Percentiles rank a stretch among this genome's conserved stretches.
Conservation (phyloP, 2,888 invertebrate genomes). For the Nemotelus nigrinus region DNA sequence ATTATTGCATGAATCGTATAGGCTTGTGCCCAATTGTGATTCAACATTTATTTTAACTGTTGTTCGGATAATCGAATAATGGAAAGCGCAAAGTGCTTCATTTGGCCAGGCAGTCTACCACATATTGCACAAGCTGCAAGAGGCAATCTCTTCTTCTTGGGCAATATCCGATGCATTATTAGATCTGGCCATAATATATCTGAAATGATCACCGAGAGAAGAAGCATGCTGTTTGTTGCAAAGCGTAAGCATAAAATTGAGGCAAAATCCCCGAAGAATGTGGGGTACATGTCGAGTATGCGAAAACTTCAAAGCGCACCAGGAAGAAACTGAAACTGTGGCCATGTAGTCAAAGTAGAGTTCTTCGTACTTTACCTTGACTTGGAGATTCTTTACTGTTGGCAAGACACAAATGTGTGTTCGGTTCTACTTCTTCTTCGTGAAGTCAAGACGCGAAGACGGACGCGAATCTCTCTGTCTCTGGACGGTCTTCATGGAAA, state of each 20-base stretch:
- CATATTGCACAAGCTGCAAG: constrained; percentile 11
- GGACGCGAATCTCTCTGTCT: constrained; percentile 4
- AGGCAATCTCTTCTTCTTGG: neutral
- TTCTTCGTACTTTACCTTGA: neutral
- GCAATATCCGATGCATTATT: constrained; percentile 22
- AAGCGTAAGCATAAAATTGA: constrained; percentile 41
- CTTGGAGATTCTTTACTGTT: neutral
- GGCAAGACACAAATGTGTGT: neutral
- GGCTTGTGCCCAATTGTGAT: constrained; percentile 31
- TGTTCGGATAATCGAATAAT: constrained; percentile 22
- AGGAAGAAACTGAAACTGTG: constrained; percentile 31
- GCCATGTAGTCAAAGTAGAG: neutral
- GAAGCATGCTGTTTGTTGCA: neutral
- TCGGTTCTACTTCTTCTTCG: neutral
- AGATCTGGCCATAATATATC: constrained; percentile 33
- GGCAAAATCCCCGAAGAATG: constrained; percentile 41
- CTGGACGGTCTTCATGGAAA: constrained; percentile 6
- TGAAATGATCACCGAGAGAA: constrained; percentile 28
- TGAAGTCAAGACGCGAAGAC: neutral
- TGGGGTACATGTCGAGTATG: constrained; percentile 48
- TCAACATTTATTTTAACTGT: constrained; percentile 39
- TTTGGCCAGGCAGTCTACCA: constrained; percentile 1
- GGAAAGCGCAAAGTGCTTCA: neutral
- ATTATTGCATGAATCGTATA: neutral
- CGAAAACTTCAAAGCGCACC: constrained; percentile 43